Percentiles rank a stretch among this genome's conserved stretches.
Conservation (phyloP, 2,888 invertebrate species). For the Venusia cambrica region DNA sequence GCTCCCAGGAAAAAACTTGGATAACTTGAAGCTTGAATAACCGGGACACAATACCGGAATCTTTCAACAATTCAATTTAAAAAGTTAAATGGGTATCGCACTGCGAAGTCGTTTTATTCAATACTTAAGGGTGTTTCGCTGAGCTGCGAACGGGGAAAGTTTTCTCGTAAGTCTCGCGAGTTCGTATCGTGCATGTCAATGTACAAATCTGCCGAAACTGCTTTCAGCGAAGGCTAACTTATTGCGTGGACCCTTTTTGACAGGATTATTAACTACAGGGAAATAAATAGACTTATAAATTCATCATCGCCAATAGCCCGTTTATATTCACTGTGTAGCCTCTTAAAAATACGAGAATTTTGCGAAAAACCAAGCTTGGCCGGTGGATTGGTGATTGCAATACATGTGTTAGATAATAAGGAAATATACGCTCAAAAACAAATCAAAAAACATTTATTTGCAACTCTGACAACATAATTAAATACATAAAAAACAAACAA, state of each 20-base stretch:
- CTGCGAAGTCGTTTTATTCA: constrained; percentile 29
- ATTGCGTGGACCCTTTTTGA: constrained; percentile 12
- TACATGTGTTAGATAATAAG: too few relatives aligned
- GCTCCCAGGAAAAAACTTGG: too few relatives aligned
- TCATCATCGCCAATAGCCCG: too few relatives aligned
- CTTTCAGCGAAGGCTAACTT: constrained; percentile 21
- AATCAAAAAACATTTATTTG: too few relatives aligned
- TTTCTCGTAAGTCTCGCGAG: constrained; percentile 20
- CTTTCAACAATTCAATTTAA: constrained; percentile 24
- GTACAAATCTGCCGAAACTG: constrained; percentile 26
- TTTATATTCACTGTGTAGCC: too few relatives aligned
- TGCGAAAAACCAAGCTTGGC: too few relatives aligned
- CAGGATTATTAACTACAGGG: background rate
- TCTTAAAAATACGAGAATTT: too few relatives aligned
- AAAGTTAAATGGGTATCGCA: constrained; percentile 27
- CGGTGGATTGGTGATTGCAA: too few relatives aligned
- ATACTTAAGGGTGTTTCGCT: constrained; percentile 28
- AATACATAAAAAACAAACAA: too few relatives aligned
- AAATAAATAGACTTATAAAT: too few relatives aligned
- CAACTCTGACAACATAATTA: too few relatives aligned
- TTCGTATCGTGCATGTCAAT: constrained; percentile 23
- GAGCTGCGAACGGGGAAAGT: constrained; percentile 25
- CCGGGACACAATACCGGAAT: constrained; percentile 16
- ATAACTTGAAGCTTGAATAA: constrained; percentile 19
- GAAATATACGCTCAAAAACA: too few relatives aligned